Percentiles rank a stretch among this genome's conserved stretches.
Conservation (phyloP, 2,888 invertebrate genomes). For the Hedychridium roseum region DNA sequence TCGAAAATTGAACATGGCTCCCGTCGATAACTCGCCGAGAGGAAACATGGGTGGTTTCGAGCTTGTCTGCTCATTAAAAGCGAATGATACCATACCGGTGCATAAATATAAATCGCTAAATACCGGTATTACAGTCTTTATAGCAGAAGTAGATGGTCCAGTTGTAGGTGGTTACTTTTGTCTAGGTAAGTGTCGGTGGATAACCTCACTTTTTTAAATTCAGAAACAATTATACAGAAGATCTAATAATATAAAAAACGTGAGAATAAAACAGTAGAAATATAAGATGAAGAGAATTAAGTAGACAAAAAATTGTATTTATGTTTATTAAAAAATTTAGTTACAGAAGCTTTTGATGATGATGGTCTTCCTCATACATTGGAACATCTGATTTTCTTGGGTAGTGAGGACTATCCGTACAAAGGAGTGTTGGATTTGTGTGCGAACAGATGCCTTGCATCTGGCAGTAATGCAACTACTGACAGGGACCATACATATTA, state of each 20-base stretch:
- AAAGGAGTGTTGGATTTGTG: conserved; percentile 89
- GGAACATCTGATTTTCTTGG: conserved; percentile 91
- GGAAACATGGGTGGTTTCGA: conserved; percentile 65
- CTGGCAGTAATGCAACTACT: conserved; percentile 93
- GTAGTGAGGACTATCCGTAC: conserved; percentile 88
- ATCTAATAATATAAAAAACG: too few relatives aligned
- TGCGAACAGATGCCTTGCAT: conserved; percentile 88
- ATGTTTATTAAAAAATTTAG: conserved; percentile 62
- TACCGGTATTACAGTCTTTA: conserved; percentile 83
- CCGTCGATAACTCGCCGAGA: conserved; percentile 58
- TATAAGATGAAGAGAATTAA: too few relatives aligned
- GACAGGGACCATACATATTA: conserved; percentile 89
- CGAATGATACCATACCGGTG: conserved; percentile 78
- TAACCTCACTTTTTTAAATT: conserved; percentile 18
- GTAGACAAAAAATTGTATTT: too few relatives aligned
- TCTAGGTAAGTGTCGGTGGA: conserved; percentile 71
- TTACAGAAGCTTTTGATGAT: conserved; percentile 90
- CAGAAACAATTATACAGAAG: too few relatives aligned
- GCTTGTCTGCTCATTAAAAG: conserved; percentile 71
- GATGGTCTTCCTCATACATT: conserved; percentile 93
- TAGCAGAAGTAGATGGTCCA: conserved; percentile 90
- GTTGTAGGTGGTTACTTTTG: conserved; percentile 88
- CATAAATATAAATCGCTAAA: conserved; percentile 80
- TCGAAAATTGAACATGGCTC: conserved; percentile 48
- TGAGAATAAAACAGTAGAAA: too few relatives aligned